Evolutionary conservation across 1,140 invertebrate species (phyloP), one percentile per base, ranked within the genome.

Genomic region (Drosophila repleta): DNA sequence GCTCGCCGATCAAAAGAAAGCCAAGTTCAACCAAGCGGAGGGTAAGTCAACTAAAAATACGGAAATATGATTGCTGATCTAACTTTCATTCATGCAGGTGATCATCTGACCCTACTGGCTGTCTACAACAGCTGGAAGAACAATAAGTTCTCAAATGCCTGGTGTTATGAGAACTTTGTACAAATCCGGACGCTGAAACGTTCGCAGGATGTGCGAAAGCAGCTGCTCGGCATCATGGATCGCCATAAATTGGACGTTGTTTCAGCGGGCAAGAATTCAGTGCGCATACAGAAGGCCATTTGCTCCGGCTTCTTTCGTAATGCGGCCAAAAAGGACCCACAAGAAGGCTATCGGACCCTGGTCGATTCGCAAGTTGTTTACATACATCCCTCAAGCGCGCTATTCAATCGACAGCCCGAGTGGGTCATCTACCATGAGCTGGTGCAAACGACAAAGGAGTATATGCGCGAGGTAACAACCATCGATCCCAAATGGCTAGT

Each of bases 41-140:
- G 99, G 84, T 85, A 18, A 64, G 80, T 43, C 39, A 17, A 15
- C 5, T 17, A 43, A 17, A 43, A 1, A 7, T 6, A 15, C 8
- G 11, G 10, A 17, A 7, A 17, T 5, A 20, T n/a, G 2, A 18
- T 51, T 61, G 2, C 13, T 61, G 49, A 66, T 32, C 1, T 0
- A 13, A 45, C 32, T 17, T 3, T 32, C 20, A 24, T 43, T 6
- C 26, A 17, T 53, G 1, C 43, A 89, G 84, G 99, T 0, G 99
- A 99, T 92, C 99, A 99, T 93, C 93, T 99, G 6, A 99, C 99
- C 0, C 92, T 99, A 10, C 92, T 99, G n/a, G 97, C 98, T 0
- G 98, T 99, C 3, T 99, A 99, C 91, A 99, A 99, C 91, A 98
- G 98, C 20, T 99, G 99, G 99, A 98, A 98, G 90, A 99, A 99